Base-by-base conservation (phyloP, 1,140 invertebrate genomes). In the Tetramorium simillimum region DNA sequence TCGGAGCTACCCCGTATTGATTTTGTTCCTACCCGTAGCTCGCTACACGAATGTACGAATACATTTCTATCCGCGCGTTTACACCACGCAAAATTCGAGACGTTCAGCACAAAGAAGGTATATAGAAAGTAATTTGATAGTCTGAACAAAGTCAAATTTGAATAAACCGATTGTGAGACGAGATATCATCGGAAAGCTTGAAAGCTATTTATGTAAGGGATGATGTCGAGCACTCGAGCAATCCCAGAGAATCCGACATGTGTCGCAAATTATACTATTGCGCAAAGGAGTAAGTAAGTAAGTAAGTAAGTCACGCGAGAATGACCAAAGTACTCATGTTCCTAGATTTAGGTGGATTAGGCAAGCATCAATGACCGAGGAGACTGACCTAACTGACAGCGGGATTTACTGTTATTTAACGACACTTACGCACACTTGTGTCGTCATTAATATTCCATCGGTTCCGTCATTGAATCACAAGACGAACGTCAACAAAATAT, bases 381-480 rank as follows among this genome's bases (percentile, higher is more conserved):
- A 60, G 82, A 89, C 40, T 89, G 87, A 89, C 75, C 75, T 24
- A 56, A 43, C 56, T 18, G 24, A n/a, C 60, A 70, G 46, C n/a
- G 21, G 49, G 10, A 18, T 53, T 88, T 89, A 89, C 82, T 56
- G 69, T 88, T 89, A 89, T 81, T 86, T 86, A 89, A 80, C 51
- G 67, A 51, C 67, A 21, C 18, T 65, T 37, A 24, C 16, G 12
- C 24, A 51, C 28, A n/a, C 28, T 18, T 40, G 63, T 65, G 46
- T 53, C 24, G 37, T n/a, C 60, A 86, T 89, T 89, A 88, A 88
- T 86, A 88, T 89, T 89, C 69, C 14, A 21, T 21, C 60, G 70
- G 58, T 78, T n/a, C n/a, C n/a, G n/a, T n/a, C n/a, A n/a, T n/a
- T 51, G 60, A 72, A 75, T 73, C 49, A 18, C 6, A 28, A 5